Evolutionary conservation across 1,140 invertebrate genomes (phyloP).

Genomic region (Pseudomyrmex sp.): DNA sequence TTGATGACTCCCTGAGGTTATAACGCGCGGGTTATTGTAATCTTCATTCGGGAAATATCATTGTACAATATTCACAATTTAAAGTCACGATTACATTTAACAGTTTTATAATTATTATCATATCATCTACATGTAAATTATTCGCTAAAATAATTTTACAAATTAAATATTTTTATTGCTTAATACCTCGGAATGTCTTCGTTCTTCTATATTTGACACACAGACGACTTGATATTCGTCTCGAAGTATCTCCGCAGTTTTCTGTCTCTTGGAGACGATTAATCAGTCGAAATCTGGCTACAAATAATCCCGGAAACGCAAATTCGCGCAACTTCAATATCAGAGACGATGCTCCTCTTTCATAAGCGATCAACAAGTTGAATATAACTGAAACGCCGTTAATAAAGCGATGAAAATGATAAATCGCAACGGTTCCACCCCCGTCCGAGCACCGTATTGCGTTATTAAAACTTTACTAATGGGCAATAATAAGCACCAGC

Average conservation of each 20-base stretch:
- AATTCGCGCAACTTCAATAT: constrained; percentile 58
- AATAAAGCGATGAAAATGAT: constrained; percentile 77
- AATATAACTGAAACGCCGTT: constrained; percentile 68
- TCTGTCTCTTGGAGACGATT: constrained; percentile 47
- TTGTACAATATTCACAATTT: background rate
- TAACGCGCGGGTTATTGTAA: background rate
- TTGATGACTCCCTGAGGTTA: constrained; percentile 65
- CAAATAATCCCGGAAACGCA: constrained; percentile 65
- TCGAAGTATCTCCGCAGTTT: constrained; percentile 51
- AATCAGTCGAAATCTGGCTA: constrained; percentile 55
- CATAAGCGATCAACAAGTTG: constrained; percentile 74
- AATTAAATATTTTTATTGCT: background rate
- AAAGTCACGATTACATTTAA: background rate
- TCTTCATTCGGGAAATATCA: no score
- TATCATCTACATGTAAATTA: background rate
- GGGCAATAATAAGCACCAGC: constrained; percentile 76
- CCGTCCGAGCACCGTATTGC: constrained; percentile 67
- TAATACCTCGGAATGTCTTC: background rate
- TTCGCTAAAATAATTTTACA: background rate
- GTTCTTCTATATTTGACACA: background rate
- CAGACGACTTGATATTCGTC: background rate
- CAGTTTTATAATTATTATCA: no score
- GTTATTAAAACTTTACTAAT: constrained; percentile 78
- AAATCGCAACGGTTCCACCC: constrained; percentile 73
- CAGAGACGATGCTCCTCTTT: constrained; percentile 56